A percentile compares a stretch with the other conserved stretches of the same genome.
Evolutionary conservation across 2,797 vertebrate species (phyloP).

Genomic region (Streptopelia turtur): DNA sequence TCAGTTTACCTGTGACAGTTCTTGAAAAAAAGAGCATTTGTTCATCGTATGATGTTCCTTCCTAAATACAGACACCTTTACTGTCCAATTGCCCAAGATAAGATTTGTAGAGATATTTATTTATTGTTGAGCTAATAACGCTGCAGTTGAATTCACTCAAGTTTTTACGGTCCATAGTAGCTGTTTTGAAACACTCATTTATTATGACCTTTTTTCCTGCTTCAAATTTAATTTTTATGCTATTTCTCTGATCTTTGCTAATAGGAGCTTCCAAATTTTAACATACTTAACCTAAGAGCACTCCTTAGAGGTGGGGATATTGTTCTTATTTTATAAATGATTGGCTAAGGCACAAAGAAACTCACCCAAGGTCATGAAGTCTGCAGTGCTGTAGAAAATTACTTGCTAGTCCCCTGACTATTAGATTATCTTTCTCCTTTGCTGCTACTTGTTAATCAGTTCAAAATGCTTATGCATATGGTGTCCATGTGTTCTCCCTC

Average conservation of each 20-base stretch:
- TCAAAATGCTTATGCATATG: constrained; percentile 14
- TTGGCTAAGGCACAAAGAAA: not conserved
- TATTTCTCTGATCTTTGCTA: not conserved
- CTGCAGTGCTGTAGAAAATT: not conserved
- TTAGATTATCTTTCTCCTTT: constrained; percentile 20
- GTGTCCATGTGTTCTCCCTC: constrained; percentile 1
- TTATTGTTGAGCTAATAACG: not conserved
- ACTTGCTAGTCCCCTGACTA: not conserved
- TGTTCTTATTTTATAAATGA: not conserved
- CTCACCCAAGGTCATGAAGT: not conserved
- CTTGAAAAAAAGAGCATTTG: not conserved
- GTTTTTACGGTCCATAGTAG: not conserved
- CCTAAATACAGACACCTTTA: not conserved
- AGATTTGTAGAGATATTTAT: not conserved
- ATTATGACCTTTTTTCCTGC: not conserved
- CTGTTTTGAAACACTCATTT: not conserved
- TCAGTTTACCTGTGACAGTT: not conserved
- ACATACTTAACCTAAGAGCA: not conserved
- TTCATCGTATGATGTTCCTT: not conserved
- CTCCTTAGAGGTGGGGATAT: not conserved
- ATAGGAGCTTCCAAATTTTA: not conserved
- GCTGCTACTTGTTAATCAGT: constrained; percentile 29
- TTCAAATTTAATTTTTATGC: not conserved
- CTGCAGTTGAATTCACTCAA: not conserved
- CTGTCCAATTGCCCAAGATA: not conserved